Evolutionary conservation across 2,113 vertebrate genomes (phyloP), one percentile per base, ranked within the genome.

Genomic region (Lontra canadensis): DNA sequence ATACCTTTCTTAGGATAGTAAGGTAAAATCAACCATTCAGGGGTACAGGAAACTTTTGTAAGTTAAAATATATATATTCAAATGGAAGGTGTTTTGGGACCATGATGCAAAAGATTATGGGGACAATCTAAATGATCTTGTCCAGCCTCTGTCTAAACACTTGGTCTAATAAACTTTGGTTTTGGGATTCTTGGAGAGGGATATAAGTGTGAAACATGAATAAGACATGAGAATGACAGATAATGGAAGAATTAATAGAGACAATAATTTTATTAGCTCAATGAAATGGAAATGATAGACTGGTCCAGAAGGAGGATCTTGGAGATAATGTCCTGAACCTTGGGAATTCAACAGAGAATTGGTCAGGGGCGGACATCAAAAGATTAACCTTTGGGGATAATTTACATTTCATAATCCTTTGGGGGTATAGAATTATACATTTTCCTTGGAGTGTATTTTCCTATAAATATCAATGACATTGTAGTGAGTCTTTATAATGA

Each of bases 391-490:
- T 86, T 95, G 86, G 67, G 36, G 65, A 21, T 18, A 95, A 97
- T 94, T 95, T 97, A 69, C 79, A 96, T 97, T 90, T 98, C 86
- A 95, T 74, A 92, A 92, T 89, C 74, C 57, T 87, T 83, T 96
- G 83, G 55, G 55, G 31, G 55, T 94, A 34, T 76, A 88, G 78
- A 96, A 95, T 89, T 94, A 93, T 91, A n/a, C 89, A 89, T 96
- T 92, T 98, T 93, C 82, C 80, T 84, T 95, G 73, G 31, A 78
- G 12, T 55, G 6, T 84, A 88, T 97, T 96, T 98, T 95, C 63
- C 59, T 90, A 84, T 82, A 93, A 97, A 87, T 93, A 85, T 94
- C 52, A 93, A 20, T 97, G 95, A 91, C 93, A 96, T 92, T 95
- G 42, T 47, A 52, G 42, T 83, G 96, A 96, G 73, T 95, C 95